phyloP scores from a whole-genome alignment of 1,140 invertebrate species.

The Pararge aegeria region DNA sequence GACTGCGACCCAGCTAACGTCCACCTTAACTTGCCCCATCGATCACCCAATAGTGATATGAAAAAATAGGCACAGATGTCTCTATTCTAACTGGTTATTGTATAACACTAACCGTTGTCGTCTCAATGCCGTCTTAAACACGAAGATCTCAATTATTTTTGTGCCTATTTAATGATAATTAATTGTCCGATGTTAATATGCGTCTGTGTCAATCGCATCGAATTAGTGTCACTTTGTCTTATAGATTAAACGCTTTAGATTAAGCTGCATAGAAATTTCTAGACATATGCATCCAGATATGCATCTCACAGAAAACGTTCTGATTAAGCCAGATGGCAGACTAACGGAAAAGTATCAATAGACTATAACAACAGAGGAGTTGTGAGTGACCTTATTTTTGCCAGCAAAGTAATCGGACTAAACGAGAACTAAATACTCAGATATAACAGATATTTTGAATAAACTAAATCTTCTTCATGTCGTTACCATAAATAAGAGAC shows the following conservation, averaged over 20 bases:
- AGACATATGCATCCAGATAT: no score
- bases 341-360: no score
- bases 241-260: constrained; percentile 15
- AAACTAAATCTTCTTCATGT: no score
- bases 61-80: constrained; percentile 8
- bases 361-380: no score
- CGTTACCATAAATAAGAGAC: no score
- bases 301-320: no score
- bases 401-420: no score
- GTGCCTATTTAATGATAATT: constrained; percentile 66
- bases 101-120: constrained; percentile 63
- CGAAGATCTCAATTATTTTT: constrained; percentile 68
- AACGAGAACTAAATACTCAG: no score
- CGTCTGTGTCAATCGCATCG: constrained; percentile 59
- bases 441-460: no score
- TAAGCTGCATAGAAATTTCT: neutral
- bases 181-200: constrained; percentile 62
- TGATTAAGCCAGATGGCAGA: no score
- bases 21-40: constrained; percentile 43
- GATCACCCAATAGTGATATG: constrained; percentile 28
- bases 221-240: constrained; percentile 63
- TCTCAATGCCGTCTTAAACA: constrained; percentile 72
- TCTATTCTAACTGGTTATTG: constrained; percentile 32
- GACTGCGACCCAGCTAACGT: constrained; percentile 43
- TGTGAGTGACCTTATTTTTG: no score